Evolutionary conservation across 2,797 vertebrate species (phyloP), one percentile per base, ranked within the genome.

Genomic region (Channa striata): DNA sequence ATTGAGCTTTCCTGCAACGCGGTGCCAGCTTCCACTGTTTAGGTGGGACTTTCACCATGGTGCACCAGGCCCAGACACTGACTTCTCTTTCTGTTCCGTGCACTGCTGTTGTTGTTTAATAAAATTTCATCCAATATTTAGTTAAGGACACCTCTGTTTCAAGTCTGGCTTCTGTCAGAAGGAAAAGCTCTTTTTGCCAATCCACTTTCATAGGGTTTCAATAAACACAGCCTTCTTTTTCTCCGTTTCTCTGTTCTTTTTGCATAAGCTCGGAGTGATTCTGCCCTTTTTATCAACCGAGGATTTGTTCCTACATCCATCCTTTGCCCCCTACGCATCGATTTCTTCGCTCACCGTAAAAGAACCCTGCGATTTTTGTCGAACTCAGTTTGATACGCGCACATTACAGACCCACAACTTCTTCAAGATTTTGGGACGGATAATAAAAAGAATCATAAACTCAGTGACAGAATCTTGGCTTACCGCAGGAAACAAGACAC

Each of bases 11-110:
- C 84, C 84, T 88, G 68, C 70, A 80, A 80, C 73, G 40, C 42
- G 69, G 80, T 90, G 91, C 89, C 92, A 93, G 86, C 89, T 84
- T 86, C 87, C 81, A 79, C 63, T 78, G 80, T 89, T 89, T 87
- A 74, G 84, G 84, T 87, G 88, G 90, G 88, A 87, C 84, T 83
- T 84, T 72, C 57, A 36, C 73, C 64, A 57, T 54, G 58, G 61
- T 62, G 63, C 66, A 52, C 73, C 9, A 47, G 62, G 74, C 81
- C 84, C 40, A 82, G 75, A 82, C 19, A 43, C n/a, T n/a, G 80
- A 86, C 83, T 87, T 86, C 37, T 73, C 84, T 91, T 92, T 88
- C 25, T 30, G 25, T 30, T 30, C 25, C 79, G 70, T 42, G 65
- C 75, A 59, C 72, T 61, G 74, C 73, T 89, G 85, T 81, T 68